Percentiles rank a stretch among this genome's conserved stretches.
These are phyloP conservation scores for Rhyacophila brunnea DNA, from an alignment of 1,140 invertebrate genomes.

Conservation along the genomic window DNA sequence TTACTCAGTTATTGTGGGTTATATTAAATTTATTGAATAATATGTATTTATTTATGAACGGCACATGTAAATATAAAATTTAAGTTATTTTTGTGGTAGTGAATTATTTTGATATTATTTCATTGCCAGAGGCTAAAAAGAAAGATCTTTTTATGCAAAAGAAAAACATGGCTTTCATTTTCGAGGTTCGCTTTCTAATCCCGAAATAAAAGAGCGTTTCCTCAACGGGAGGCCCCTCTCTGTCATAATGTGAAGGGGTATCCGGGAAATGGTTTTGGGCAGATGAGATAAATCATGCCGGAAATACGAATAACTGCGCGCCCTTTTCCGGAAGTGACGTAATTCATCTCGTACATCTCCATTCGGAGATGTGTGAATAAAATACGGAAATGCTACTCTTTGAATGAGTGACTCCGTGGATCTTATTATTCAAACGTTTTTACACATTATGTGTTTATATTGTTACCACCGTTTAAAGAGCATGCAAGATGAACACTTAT, in stretches of 20 bases:
- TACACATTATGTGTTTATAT: too few species aligned
- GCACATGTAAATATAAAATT: too few species aligned
- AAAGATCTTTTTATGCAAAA: neutral
- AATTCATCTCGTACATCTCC: neutral
- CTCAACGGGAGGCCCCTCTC: neutral
- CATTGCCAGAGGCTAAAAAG: neutral
- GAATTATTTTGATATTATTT: neutral
- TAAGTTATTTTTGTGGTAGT: too few species aligned
- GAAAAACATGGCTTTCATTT: slow-evolving; percentile 1
- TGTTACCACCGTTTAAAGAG: too few species aligned
- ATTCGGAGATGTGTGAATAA: slow-evolving; percentile 1
- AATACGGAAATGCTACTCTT: neutral
- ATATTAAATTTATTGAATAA: too few species aligned
- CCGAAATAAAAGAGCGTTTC: neutral
- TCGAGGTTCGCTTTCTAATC: neutral
- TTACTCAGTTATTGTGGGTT: too few species aligned
- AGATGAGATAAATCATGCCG: neutral
- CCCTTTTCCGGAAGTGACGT: neutral
- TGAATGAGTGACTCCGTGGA: too few species aligned
- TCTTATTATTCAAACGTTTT: too few species aligned
- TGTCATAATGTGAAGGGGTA: neutral
- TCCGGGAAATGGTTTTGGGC: neutral
- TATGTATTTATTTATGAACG: too few species aligned
- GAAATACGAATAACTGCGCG: neutral
- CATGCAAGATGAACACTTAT: too few species aligned